phyloP scores from a whole-genome alignment of 2,797 vertebrate species.

The Enteromius radiatus region DNA sequence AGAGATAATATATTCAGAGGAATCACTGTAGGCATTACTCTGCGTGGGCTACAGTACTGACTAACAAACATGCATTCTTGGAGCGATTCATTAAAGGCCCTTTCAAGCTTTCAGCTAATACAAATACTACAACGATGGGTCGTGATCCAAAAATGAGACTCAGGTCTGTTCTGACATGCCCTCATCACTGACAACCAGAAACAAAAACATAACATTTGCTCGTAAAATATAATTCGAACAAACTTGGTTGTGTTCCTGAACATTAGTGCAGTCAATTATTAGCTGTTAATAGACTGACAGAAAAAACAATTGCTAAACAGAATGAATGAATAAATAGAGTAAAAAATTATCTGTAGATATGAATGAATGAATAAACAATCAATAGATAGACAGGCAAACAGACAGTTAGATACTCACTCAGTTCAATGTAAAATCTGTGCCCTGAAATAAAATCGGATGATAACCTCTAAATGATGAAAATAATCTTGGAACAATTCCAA shows the following conservation, averaged over 20 bases:
- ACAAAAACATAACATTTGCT: neutral
- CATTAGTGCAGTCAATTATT: neutral
- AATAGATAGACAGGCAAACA: neutral
- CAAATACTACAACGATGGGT: neutral
- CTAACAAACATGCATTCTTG: constrained; percentile 11
- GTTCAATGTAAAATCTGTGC: neutral
- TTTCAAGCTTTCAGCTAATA: constrained; percentile 1
- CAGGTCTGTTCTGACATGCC: neutral
- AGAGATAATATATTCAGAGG: constrained; percentile 41
- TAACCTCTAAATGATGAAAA: neutral
- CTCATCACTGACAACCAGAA: neutral
- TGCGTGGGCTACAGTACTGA: constrained; percentile 8
- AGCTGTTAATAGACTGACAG: neutral
- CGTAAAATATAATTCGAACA: neutral
- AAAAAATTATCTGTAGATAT: neutral
- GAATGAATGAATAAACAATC: neutral
- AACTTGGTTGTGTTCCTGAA: neutral
- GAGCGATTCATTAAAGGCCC: neutral
- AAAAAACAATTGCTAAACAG: neutral
- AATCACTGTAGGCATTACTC: constrained; percentile 26
- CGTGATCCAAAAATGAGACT: neutral
- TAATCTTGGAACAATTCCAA: neutral
- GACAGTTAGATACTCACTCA: neutral
- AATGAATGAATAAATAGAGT: neutral
- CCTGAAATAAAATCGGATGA: neutral